Evolutionary conservation across 2,797 vertebrate genomes (phyloP), one percentile per base, ranked within the genome.

Genomic region (Sarcophilus harrisii): DNA sequence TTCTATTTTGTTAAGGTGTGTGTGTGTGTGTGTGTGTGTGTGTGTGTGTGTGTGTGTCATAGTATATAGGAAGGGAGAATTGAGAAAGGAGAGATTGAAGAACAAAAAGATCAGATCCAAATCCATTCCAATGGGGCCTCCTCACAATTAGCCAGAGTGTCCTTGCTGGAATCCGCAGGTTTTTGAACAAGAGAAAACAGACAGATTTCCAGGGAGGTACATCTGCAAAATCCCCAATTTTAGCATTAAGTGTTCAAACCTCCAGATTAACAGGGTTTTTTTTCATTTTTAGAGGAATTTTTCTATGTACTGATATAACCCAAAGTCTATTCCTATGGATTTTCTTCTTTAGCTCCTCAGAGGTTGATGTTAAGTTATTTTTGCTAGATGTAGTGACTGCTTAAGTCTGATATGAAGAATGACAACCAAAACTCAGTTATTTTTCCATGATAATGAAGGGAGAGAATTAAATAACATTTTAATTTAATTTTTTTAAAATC

Each of bases 261-360:
- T 30, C 60, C 60, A 66, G 1, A 66, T 16, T 57, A 57, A 57
- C 60, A 32, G 13, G 14, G 6, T 32, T 18, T 4, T n/a, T 58
- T 91, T 90, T 58, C 6, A 49, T n/a, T 91, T 87, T 59, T 58
- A 94, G 60, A 57, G 92, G n/a, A 52, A 91, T 93, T 52, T 92
- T 90, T 24, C 57, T 45, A 38, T 52, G 58, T 32, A 45, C 58
- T 92, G 73, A 92, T 59, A 60, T 45, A 89, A 81, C 28, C 57
- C 90, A 45, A 32, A 27, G 13, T 32, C 30, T 90, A 28, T 90
- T 94, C 54, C 89, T 54, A 89, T 54, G 54, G 93, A 93, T 57
- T 58, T 91, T 90, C 94, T 59, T 93, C 92, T 93, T 89, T 92
- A 54, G 89, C 52, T 14, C 89, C 66, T 92, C 38, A 66, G 92